phyloP scores from a whole-genome alignment of 1,140 invertebrate species.

The Bombus superbus region DNA sequence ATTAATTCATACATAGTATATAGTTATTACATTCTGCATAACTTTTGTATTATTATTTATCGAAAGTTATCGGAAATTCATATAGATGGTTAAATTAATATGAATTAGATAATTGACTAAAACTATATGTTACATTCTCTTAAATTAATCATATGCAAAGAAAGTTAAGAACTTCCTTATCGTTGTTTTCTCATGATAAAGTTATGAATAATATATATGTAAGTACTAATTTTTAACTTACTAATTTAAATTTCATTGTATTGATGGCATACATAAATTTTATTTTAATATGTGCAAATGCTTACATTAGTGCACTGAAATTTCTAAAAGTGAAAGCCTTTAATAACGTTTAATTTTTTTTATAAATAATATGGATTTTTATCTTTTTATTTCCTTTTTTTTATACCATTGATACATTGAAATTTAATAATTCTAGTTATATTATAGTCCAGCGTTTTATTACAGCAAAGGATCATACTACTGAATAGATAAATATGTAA shows the following conservation, averaged over 20 bases:
- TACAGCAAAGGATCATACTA: conserved; percentile 60
- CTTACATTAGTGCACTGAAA: background rate
- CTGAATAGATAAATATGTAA: conserved; percentile 8
- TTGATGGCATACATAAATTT: conserved; percentile 62
- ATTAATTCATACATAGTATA: conserved; percentile 14
- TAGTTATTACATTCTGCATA: conserved; percentile 20
- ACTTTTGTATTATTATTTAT: conserved; percentile 35
- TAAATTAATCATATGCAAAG: conserved; percentile 15
- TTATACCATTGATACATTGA: conserved; percentile 74
- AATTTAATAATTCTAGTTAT: conserved; percentile 62
- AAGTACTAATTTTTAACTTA: conserved; percentile 39
- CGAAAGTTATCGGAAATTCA: background rate
- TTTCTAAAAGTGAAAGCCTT: background rate
- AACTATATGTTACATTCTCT: conserved; percentile 20
- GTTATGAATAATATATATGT: conserved; percentile 24
- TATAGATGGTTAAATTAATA: conserved; percentile 1
- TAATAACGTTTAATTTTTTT: conserved; percentile 28
- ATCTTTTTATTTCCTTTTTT: conserved; percentile 49
- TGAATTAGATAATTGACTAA: conserved; percentile 6
- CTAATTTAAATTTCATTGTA: conserved; percentile 66
- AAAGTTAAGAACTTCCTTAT: background rate
- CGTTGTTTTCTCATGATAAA: conserved; percentile 24
- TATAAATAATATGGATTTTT: background rate
- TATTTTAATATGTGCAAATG: conserved; percentile 25
- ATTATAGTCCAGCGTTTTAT: conserved; percentile 71